These are phyloP conservation scores for Octodon degus DNA, from an alignment of 2,113 vertebrate species.

Conservation along the genomic window DNA sequence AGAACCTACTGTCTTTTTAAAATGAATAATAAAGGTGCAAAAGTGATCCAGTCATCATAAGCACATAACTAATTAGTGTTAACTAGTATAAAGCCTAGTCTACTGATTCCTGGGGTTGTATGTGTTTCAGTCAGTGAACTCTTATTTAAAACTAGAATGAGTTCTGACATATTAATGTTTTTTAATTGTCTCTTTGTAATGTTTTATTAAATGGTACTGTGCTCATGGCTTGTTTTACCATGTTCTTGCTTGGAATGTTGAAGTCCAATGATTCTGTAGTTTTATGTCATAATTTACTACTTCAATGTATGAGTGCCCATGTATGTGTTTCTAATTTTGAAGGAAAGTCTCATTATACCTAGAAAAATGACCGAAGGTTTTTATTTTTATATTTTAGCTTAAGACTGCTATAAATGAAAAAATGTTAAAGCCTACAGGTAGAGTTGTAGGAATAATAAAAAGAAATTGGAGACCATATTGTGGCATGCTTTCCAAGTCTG, in stretches of 20 bases:
- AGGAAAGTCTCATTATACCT: slow-evolving; percentile 7
- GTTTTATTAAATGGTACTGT: not conserved
- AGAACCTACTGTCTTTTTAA: not conserved
- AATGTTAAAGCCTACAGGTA: slow-evolving; percentile 92
- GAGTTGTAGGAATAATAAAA: slow-evolving; percentile 96
- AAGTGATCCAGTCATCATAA: not conserved
- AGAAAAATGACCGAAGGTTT: slow-evolving; percentile 15
- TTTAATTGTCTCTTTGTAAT: not conserved
- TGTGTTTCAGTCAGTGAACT: not conserved
- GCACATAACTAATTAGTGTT: not conserved
- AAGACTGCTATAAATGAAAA: slow-evolving; percentile 83
- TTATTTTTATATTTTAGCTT: slow-evolving; percentile 84
- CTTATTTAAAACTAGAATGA: not conserved
- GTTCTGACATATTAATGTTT: not conserved
- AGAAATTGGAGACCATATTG: slow-evolving; percentile 97
- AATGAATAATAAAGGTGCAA: not conserved
- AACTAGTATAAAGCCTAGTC: not conserved
- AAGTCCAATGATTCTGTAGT: slow-evolving; percentile 59
- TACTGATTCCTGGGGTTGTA: not conserved
- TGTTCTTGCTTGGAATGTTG: slow-evolving; percentile 65
- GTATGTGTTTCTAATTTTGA: not conserved
- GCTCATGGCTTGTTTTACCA: not conserved
- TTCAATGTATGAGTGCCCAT: not conserved
- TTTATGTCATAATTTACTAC: slow-evolving; percentile 65
- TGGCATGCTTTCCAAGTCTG: slow-evolving; percentile 95